Base-by-base conservation (phyloP, 2,797 vertebrate species). In the Etheostoma nigrum region DNA sequence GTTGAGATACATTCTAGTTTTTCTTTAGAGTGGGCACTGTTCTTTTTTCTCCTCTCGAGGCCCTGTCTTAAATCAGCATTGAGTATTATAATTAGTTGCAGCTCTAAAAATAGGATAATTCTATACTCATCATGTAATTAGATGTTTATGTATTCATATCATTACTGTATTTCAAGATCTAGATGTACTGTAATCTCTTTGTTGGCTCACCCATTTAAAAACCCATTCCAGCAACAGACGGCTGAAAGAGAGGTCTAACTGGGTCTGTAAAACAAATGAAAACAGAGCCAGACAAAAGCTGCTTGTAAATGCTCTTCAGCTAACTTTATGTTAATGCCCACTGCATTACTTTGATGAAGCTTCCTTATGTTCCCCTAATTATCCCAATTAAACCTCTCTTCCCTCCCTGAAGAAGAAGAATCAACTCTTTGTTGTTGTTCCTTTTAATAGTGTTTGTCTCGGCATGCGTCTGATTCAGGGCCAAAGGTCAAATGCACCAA, bases 341-440 rank as follows among this genome's bases (percentile, higher is more conserved):
- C 52, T 65, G 49, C 8, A 72, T 84, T 73, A 84, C 90, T 95
- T 95, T 96, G 91, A 95, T 94, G 88, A 92, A 71, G 55, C 65
- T 66, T 55, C 72, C 69, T 86, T 57, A 12, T 82, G 76, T 89
- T 94, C 84, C 93, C 91, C 95, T 92, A 88, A 93, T 94, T 95
- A 93, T 82, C 82, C 85, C 91, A 95, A 94, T 96, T 96, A 95
- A 94, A 88, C 92, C 30, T 48, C 25, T 42, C 36, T 70, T 54
- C 16, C 21, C 63, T 76, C 79, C 71, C 73, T 8, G 19, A 62
- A 60, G 60, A 81, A 70, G 27, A 68, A 60, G 42, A 40, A 66
- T 67, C 63, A 63, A 49, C 85, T 66, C 73, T 76, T 72, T 83
- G 59, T 76, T 72, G 54, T 67, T 71, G 8, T 47, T 71, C 10